Evolutionary conservation across 2,113 vertebrate species (phyloP).

Genomic region (Ailurus styani): DNA sequence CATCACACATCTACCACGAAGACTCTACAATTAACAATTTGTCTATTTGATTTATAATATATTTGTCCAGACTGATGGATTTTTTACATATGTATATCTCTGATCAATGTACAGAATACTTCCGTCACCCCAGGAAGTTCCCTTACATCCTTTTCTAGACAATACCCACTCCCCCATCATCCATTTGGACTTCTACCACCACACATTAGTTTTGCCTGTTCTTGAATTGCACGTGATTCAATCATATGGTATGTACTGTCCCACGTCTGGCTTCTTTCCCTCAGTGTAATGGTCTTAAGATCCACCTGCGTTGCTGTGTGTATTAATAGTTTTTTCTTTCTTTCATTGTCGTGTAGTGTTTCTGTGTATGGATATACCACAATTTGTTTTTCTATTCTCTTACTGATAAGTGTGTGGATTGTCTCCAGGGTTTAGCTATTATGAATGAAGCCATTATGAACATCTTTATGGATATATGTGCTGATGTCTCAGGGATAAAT

Average conservation of each 20-base stretch:
- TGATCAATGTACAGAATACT: background rate
- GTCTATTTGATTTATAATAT: background rate
- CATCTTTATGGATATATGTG: background rate
- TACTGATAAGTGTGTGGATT: background rate
- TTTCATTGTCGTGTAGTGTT: background rate
- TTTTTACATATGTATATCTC: background rate
- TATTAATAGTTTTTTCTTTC: background rate
- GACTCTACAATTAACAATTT: background rate
- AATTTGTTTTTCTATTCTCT: background rate
- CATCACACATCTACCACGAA: background rate
- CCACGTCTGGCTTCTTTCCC: background rate
- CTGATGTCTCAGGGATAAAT: background rate
- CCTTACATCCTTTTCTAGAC: background rate
- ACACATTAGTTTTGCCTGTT: background rate
- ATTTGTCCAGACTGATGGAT: background rate
- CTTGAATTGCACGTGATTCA: background rate
- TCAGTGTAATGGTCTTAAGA: background rate
- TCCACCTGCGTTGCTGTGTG: background rate
- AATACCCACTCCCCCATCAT: background rate
- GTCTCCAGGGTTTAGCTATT: background rate
- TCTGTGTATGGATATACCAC: background rate
- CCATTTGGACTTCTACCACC: background rate
- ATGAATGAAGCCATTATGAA: background rate
- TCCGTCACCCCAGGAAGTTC: background rate
- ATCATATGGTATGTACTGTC: background rate